These are phyloP conservation scores for Bombus ignitus DNA, from an alignment of 1,140 invertebrate species.

Conservation along the genomic window DNA sequence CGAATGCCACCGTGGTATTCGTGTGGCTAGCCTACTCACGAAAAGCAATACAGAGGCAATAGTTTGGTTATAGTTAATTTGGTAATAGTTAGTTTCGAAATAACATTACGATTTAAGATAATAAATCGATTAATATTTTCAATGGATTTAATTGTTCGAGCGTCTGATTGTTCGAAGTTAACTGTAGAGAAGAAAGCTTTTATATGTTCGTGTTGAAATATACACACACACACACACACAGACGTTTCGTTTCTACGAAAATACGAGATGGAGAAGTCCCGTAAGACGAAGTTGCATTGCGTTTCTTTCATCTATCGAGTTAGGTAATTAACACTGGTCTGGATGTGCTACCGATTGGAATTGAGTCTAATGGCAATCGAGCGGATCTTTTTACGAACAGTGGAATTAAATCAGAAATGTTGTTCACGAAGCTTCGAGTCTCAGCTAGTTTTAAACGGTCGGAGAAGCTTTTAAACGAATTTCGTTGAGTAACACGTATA, in stretches of 20 bases:
- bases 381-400: background rate
- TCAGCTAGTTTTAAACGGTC: no score
- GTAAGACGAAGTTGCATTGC: background rate
- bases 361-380: background rate
- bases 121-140: background rate
- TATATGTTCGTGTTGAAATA: no score
- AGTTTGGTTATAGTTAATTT: background rate
- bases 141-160: background rate
- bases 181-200: background rate
- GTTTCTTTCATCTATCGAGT: background rate
- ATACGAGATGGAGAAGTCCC: background rate
- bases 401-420: background rate
- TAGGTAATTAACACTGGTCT: conserved; percentile 6
- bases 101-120: background rate
- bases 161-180: background rate
- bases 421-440: background rate
- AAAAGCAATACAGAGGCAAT: conserved; percentile 41
- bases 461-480: no score
- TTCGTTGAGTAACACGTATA: no score
- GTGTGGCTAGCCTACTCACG: conserved; percentile 55
- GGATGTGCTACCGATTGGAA: background rate
- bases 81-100: background rate
- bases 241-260: background rate
- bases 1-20: conserved; percentile 46
- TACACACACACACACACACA: no score